phyloP scores from a whole-genome alignment of 2,888 invertebrate species.

The Stenichneumon culpator region DNA sequence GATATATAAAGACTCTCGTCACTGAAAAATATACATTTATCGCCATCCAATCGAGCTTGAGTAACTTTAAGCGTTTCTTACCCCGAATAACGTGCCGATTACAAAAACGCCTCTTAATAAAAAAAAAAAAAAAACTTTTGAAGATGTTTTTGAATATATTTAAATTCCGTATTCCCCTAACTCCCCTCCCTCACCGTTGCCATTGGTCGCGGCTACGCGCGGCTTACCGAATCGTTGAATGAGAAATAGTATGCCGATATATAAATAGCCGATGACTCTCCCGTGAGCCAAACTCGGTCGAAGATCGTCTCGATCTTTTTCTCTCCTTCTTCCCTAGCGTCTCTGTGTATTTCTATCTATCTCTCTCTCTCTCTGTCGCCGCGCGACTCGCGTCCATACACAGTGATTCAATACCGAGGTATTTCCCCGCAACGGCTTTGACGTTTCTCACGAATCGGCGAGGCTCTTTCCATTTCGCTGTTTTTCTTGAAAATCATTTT shows the following conservation, averaged over 20 bases:
- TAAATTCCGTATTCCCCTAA: constrained; percentile 33
- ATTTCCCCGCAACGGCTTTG: constrained; percentile 20
- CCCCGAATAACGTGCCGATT: no score
- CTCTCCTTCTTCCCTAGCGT: neutral
- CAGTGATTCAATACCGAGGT: constrained; percentile 31
- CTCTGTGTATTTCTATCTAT: constrained; percentile 1
- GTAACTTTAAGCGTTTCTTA: no score
- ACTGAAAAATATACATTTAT: no score
- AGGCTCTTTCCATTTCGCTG: neutral
- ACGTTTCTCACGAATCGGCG: constrained; percentile 8
- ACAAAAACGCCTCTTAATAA: no score
- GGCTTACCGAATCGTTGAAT: constrained; percentile 73
- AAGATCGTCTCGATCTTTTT: constrained; percentile 50
- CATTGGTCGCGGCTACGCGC: constrained; percentile 9
- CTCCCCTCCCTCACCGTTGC: neutral
- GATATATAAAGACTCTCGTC: constrained; percentile 73
- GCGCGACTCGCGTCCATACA: neutral
- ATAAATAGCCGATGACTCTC: constrained; percentile 81
- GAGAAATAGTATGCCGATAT: constrained; percentile 77
- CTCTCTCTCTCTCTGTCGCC: constrained; percentile 15
- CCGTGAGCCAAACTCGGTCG: constrained; percentile 67
- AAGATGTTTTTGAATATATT: neutral
- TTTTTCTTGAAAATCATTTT: neutral
- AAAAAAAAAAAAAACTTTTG: neutral
- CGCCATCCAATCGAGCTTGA: no score